Percentiles rank a stretch among this genome's conserved stretches.
Evolutionary conservation across 2,113 vertebrate species (phyloP).

Genomic region (Oxyruncus cristatus): DNA sequence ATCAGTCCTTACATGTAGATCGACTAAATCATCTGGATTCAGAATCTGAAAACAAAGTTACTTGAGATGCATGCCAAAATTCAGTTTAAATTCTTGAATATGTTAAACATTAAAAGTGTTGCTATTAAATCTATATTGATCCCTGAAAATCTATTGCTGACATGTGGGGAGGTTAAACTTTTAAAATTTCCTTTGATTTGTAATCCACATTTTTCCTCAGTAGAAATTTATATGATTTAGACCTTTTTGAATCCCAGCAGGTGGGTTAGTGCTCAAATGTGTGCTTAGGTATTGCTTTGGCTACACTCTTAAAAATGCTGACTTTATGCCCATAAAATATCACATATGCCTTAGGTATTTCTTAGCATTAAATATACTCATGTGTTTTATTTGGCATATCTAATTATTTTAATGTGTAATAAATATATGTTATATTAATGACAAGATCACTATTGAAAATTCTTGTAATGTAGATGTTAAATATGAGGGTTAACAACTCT

Average conservation of each 20-base stretch:
- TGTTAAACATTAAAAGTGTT: background rate
- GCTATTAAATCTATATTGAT: background rate
- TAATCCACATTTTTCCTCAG: background rate
- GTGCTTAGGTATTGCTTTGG: background rate
- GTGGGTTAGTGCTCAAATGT: background rate
- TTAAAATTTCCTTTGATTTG: background rate
- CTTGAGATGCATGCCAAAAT: background rate
- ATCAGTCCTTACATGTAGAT: too few relatives aligned
- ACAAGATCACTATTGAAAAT: background rate
- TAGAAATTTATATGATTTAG: background rate
- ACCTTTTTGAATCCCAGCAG: background rate
- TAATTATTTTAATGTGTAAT: background rate
- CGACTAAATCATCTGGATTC: background rate
- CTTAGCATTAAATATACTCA: background rate
- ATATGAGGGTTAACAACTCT: background rate
- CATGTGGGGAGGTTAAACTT: background rate
- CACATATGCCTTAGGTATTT: background rate
- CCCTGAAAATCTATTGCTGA: background rate
- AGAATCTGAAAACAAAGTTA: background rate
- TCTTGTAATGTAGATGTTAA: background rate
- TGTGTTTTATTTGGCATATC: background rate
- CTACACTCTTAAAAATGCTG: background rate
- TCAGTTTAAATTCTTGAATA: background rate
- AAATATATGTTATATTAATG: too few relatives aligned
- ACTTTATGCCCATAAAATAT: background rate